These are phyloP conservation scores for Lymantria monacha DNA, from an alignment of 2,888 invertebrate genomes.

Conservation along the genomic window DNA sequence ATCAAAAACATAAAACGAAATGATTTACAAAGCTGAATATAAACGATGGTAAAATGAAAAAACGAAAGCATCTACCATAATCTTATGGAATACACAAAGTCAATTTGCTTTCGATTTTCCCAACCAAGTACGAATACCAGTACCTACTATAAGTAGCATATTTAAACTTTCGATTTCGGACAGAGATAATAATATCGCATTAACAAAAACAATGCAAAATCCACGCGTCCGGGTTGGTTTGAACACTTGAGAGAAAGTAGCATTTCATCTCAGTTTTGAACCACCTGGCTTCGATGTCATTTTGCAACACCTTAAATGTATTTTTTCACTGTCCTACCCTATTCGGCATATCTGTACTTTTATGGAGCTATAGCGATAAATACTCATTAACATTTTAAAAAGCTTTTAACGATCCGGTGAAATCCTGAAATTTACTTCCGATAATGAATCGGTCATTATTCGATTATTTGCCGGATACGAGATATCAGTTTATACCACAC, in stretches of 20 bases:
- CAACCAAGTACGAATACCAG: conserved; percentile 41
- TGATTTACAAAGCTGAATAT: no score
- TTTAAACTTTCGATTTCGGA: conserved; percentile 70
- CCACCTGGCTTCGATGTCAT: conserved; percentile 42
- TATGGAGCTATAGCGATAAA: conserved; percentile 33
- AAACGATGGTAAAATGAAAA: conserved; percentile 20
- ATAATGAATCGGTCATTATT: neutral
- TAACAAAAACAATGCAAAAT: conserved; percentile 71
- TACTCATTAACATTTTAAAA: conserved; percentile 40
- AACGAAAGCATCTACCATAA: conserved; percentile 44
- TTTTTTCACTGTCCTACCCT: conserved; percentile 37
- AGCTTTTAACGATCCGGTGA: conserved; percentile 29
- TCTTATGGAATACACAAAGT: conserved; percentile 41
- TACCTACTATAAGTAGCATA: conserved; percentile 42
- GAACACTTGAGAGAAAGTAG: conserved; percentile 64
- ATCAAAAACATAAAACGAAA: no score
- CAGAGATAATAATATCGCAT: conserved; percentile 58
- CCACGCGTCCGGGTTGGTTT: conserved; percentile 63
- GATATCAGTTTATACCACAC: no score
- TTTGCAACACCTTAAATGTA: conserved; percentile 60
- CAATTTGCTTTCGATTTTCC: conserved; percentile 65
- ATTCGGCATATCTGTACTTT: conserved; percentile 32
- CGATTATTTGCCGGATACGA: neutral
- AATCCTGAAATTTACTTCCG: conserved; percentile 16
- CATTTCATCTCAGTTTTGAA: conserved; percentile 55